phyloP scores from a whole-genome alignment of 2,113 vertebrate species.

The Alexandromys fortis region DNA sequence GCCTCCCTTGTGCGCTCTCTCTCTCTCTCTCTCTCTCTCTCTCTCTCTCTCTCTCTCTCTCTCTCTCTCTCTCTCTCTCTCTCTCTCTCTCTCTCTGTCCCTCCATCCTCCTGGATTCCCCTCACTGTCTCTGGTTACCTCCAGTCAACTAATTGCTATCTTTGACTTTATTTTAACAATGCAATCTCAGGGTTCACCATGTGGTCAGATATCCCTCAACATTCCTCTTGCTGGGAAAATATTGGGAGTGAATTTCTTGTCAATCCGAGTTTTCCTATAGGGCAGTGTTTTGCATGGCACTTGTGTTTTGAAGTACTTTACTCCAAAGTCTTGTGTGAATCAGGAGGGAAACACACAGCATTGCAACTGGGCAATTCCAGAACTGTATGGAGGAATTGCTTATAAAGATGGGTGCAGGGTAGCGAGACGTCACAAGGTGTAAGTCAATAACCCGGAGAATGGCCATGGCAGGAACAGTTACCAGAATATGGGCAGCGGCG shows the following conservation, averaged over 20 bases:
- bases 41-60: too few relatives aligned
- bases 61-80: too few relatives aligned
- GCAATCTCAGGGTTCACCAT: neutral
- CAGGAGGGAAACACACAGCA: neutral
- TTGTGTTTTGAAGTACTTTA: conserved; percentile 3
- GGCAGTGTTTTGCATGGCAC: neutral
- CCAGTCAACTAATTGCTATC: neutral
- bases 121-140: neutral
- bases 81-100: neutral
- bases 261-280: neutral
- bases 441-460: neutral
- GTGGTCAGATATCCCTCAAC: neutral
- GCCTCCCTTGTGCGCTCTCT: too few relatives aligned
- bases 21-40: too few relatives aligned
- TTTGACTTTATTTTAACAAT: neutral
- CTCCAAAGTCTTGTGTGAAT: conserved; percentile 5
- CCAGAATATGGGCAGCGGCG: neutral
- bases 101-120: neutral
- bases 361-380: neutral
- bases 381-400: conserved; percentile 21
- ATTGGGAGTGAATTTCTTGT: neutral
- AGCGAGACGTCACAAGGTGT: neutral
- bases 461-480: neutral
- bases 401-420: neutral
- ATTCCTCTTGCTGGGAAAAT: neutral